Conservation (phyloP, 2,113 vertebrate species). For the Silurus meridionalis region DNA sequence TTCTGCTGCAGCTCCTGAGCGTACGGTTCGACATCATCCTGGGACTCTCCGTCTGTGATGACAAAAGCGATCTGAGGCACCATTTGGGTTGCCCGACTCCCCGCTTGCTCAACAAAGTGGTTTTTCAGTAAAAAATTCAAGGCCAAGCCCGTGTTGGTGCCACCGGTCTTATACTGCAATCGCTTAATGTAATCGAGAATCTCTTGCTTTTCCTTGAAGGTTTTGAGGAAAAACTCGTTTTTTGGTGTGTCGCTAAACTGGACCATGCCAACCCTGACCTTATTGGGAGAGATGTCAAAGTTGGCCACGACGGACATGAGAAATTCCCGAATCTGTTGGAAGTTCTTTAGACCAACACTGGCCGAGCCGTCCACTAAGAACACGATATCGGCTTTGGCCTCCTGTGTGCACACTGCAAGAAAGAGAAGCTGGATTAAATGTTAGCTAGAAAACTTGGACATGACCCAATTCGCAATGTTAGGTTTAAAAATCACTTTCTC, state of each 20-base stretch:
- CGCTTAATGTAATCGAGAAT: slow-evolving; percentile 79
- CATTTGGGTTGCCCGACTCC: slow-evolving; percentile 80
- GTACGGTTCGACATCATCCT: slow-evolving; percentile 76
- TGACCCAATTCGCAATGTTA: neutral
- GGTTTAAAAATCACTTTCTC: neutral
- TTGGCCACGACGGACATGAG: slow-evolving; percentile 78
- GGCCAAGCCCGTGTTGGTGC: slow-evolving; percentile 78
- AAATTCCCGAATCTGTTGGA: slow-evolving; percentile 84
- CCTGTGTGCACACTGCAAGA: slow-evolving; percentile 82
- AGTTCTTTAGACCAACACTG: slow-evolving; percentile 84
- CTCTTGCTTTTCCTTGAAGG: slow-evolving; percentile 72
- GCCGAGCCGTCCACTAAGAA: slow-evolving; percentile 93
- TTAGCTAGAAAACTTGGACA: neutral
- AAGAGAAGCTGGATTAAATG: slow-evolving; percentile 58
- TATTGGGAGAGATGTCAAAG: slow-evolving; percentile 76
- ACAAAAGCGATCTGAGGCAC: slow-evolving; percentile 82
- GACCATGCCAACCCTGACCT: slow-evolving; percentile 84
- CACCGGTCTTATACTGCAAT: slow-evolving; percentile 78
- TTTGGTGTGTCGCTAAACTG: slow-evolving; percentile 81
- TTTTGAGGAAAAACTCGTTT: slow-evolving; percentile 87
- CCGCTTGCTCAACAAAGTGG: slow-evolving; percentile 78
- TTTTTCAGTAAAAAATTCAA: slow-evolving; percentile 80
- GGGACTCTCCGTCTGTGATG: slow-evolving; percentile 78
- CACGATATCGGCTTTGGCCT: slow-evolving; percentile 85
- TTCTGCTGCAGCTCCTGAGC: slow-evolving; percentile 75